phyloP scores from a whole-genome alignment of 92 coral and sea anemone species.

The Montipora capitata region DNA sequence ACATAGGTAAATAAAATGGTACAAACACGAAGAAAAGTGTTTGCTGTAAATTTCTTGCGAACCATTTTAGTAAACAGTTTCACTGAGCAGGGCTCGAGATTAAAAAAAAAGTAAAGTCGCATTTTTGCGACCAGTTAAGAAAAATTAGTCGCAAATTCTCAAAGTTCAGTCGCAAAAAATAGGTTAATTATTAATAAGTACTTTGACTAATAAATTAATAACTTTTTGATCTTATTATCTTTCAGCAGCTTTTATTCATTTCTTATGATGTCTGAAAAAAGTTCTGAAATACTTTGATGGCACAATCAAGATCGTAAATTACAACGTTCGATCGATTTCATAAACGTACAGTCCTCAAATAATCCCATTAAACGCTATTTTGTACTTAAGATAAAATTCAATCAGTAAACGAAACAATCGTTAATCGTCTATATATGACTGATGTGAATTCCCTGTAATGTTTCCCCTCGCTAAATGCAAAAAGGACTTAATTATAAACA shows the following conservation, averaged over 20 bases:
- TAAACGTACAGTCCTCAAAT: constrained; percentile 1
- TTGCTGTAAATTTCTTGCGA: no score
- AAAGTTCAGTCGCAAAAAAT: no score
- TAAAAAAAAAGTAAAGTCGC: no score
- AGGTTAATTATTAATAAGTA: no score
- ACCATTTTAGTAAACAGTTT: no score
- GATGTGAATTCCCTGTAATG: constrained; percentile 10
- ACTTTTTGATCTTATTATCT: neutral
- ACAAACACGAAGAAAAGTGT: no score
- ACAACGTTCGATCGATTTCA: constrained; percentile 22
- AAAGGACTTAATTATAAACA: neutral
- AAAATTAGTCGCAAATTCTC: no score
- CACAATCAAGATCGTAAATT: constrained; percentile 7
- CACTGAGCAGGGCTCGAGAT: no score
- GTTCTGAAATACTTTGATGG: neutral
- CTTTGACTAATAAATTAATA: no score
- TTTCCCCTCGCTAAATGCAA: neutral
- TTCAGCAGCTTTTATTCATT: constrained; percentile 19
- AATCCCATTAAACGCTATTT: constrained; percentile 4
- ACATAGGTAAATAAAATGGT: no score
- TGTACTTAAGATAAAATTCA: constrained; percentile 11
- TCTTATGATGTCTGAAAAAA: neutral
- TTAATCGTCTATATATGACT: no score
- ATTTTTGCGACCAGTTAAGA: no score
- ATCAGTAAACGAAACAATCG: constrained; percentile 11